These are phyloP conservation scores for Spodoptera picta DNA, from an alignment of 2,888 invertebrate species.

Conservation along the genomic window DNA sequence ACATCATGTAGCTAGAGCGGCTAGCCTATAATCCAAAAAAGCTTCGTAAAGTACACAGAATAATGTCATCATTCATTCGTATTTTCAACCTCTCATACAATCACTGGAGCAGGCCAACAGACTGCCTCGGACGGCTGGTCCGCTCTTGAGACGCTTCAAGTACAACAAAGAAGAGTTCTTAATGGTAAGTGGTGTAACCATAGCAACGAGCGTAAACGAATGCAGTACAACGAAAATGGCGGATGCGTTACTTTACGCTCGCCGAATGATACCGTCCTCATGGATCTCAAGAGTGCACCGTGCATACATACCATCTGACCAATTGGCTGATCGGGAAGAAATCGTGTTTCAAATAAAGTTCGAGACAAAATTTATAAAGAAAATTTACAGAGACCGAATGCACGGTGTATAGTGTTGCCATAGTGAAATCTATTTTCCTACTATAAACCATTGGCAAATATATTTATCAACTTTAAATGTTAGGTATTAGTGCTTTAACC, in stretches of 20 bases:
- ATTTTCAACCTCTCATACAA: constrained; percentile 35
- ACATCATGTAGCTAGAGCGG: background rate
- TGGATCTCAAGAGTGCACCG: constrained; percentile 1
- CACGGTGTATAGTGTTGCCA: constrained; percentile 24
- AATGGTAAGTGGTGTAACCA: constrained; percentile 40
- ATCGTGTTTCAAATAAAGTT: constrained; percentile 1
- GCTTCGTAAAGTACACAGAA: constrained; percentile 2
- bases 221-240: constrained; percentile 1
- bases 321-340: constrained; percentile 4
- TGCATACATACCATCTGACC: constrained; percentile 8
- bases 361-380: constrained; percentile 11
- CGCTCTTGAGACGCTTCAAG: constrained; percentile 38
- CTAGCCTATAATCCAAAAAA: background rate
- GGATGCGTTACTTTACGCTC: constrained; percentile 4
- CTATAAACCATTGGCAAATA: no score
- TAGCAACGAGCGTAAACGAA: constrained; percentile 7
- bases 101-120: constrained; percentile 47
- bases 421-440: background rate
- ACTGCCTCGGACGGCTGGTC: constrained; percentile 36
- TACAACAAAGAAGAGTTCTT: constrained; percentile 37
- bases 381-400: constrained; percentile 8
- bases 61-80: constrained; percentile 23
- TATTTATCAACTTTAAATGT: no score
- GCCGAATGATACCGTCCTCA: background rate
- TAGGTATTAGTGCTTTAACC: no score